A percentile compares a stretch with the other conserved stretches of the same genome.
Evolutionary conservation across 2,797 vertebrate species (phyloP).

Genomic region (Pygocentrus nattereri): DNA sequence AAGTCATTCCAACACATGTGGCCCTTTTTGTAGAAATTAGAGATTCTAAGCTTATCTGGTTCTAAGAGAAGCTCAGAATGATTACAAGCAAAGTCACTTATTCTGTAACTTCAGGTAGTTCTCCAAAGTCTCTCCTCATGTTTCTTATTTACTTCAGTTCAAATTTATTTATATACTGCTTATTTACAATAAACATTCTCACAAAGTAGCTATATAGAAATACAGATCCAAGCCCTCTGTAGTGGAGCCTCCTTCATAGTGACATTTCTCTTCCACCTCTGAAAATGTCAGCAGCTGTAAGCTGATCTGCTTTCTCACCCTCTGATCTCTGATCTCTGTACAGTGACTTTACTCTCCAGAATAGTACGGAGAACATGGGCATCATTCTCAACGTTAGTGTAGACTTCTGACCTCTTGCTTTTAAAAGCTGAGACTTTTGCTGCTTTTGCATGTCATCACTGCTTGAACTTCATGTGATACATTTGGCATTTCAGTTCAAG

Average conservation of each 20-base stretch:
- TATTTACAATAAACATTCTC: background rate
- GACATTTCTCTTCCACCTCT: slow-evolving; percentile 64
- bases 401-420: slow-evolving; percentile 67
- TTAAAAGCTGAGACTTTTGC: slow-evolving; percentile 75
- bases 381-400: slow-evolving; percentile 44
- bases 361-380: slow-evolving; percentile 40
- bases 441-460: slow-evolving; percentile 45
- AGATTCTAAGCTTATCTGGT: background rate
- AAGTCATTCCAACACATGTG: background rate
- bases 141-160: background rate
- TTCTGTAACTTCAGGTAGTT: background rate
- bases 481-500: slow-evolving; percentile 57
- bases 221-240: background rate
- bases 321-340: background rate
- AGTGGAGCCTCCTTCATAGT: slow-evolving; percentile 32
- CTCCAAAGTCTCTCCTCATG: background rate
- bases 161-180: background rate
- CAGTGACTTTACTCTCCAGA: slow-evolving; percentile 46
- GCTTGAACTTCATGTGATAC: slow-evolving; percentile 29
- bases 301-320: slow-evolving; percentile 65
- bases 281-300: slow-evolving; percentile 70
- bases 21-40: background rate
- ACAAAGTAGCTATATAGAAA: background rate
- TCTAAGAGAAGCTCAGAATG: background rate
- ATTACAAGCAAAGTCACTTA: background rate